These are phyloP conservation scores for Protobothrops flavoviridis DNA, from an alignment of 2,113 vertebrate genomes.

Conservation along the genomic window DNA sequence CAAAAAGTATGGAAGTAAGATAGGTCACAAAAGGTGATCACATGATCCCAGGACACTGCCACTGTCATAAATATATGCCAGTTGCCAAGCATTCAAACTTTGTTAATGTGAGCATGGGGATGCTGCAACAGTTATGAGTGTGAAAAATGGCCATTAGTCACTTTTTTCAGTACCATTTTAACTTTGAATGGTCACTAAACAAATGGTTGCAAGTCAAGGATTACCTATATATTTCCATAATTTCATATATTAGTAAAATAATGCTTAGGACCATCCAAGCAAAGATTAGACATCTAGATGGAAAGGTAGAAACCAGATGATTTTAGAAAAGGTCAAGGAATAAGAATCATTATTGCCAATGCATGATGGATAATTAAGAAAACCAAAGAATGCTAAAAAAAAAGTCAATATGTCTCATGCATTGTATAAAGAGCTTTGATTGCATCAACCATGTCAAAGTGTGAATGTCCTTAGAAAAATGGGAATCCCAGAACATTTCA, in stretches of 20 bases:
- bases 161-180: not conserved
- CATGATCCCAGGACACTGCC: not conserved
- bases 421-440: not conserved
- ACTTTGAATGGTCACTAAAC: not conserved
- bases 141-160: not conserved
- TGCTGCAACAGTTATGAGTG: not conserved
- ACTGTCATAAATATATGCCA: not conserved
- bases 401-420: not conserved
- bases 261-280: not conserved
- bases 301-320: not conserved
- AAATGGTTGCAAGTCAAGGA: not conserved
- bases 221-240: not conserved
- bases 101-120: not conserved
- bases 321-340: not conserved
- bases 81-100: not conserved
- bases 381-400: not conserved
- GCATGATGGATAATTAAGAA: not conserved
- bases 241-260: not conserved
- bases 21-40: not conserved
- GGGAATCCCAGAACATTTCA: not conserved
- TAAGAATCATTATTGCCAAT: not conserved
- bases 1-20: not conserved
- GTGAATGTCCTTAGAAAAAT: not conserved
- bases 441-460: not conserved
- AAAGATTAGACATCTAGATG: not conserved